These are phyloP conservation scores for Rhodophaea formosa DNA, from an alignment of 2,888 invertebrate species.

Conservation along the genomic window DNA sequence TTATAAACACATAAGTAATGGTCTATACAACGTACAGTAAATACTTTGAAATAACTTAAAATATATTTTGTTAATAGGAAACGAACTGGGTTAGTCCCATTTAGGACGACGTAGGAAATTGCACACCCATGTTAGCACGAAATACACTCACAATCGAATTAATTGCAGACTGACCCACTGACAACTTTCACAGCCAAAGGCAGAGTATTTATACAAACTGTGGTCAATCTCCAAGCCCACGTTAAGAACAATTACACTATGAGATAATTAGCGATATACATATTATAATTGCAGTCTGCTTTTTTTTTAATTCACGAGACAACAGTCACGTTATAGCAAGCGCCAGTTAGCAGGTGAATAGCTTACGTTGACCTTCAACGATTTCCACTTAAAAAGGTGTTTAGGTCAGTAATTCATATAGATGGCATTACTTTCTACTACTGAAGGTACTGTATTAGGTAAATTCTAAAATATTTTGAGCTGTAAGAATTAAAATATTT, in stretches of 20 bases:
- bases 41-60: background rate
- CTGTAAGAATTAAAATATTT: no score
- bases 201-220: slow-evolving; percentile 7
- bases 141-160: slow-evolving; percentile 33
- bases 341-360: no score
- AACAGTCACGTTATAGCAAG: no score
- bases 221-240: slow-evolving; percentile 13
- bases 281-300: background rate
- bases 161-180: slow-evolving; percentile 19
- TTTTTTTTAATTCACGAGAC: background rate
- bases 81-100: slow-evolving; percentile 5
- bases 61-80: slow-evolving; percentile 6
- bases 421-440: no score
- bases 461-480: no score
- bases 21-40: no score
- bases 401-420: no score
- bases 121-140: slow-evolving; percentile 63
- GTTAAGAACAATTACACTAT: slow-evolving; percentile 7
- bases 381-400: no score
- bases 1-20: no score
- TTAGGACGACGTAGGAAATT: slow-evolving; percentile 33
- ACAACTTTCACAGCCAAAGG: slow-evolving; percentile 18
- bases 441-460: no score
- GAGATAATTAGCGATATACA: slow-evolving; percentile 11
- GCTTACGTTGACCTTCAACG: no score